Base-by-base conservation (phyloP, 2,888 invertebrate species). In the Incurvaria masculella region DNA sequence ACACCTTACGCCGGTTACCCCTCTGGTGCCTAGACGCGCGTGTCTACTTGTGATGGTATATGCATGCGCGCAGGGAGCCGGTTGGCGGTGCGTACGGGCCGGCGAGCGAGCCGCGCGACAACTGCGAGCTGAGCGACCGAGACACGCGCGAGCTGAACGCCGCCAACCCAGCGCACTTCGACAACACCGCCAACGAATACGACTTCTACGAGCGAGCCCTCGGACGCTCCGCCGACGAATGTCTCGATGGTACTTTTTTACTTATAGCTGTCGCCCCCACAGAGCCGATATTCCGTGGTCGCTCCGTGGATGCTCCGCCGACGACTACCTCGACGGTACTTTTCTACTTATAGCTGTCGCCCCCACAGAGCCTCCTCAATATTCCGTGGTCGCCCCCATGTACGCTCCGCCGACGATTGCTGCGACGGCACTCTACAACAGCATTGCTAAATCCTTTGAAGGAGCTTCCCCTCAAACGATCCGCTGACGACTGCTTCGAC, bases 351-450 rank as follows among this genome's bases (percentile, higher is more conserved):
- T n/a, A n/a, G n/a, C n/a, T n/a, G n/a, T n/a, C n/a, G n/a, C n/a
- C n/a, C n/a, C n/a, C n/a, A n/a, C n/a, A n/a, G n/a, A n/a, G n/a
- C n/a, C n/a, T n/a, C n/a, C n/a, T n/a, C n/a, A n/a, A n/a, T n/a
- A n/a, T n/a, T n/a, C n/a, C n/a, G n/a, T n/a, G n/a, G n/a, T n/a
- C n/a, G n/a, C n/a, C n/a, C n/a, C 48, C 79, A 85, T 47, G 87
- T 87, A 27, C 80, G 90, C 51, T 86, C 85, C 55, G 82, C 81
- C 49, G 87, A 87, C 51, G 92, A 93, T 56, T 94, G 94, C 62
- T 82, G 94, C 58, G 94, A 94, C 70, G 94, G 93, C 93, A 81
- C 76, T n/a, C n/a, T n/a, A n/a, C n/a, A n/a, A n/a, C n/a, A n/a
- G n/a, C n/a, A n/a, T n/a, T n/a, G n/a, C n/a, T n/a, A n/a, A n/a